Evolutionary conservation across 2,113 vertebrate genomes (phyloP), one percentile per base, ranked within the genome.

Genomic region (Oreamnos americanus): DNA sequence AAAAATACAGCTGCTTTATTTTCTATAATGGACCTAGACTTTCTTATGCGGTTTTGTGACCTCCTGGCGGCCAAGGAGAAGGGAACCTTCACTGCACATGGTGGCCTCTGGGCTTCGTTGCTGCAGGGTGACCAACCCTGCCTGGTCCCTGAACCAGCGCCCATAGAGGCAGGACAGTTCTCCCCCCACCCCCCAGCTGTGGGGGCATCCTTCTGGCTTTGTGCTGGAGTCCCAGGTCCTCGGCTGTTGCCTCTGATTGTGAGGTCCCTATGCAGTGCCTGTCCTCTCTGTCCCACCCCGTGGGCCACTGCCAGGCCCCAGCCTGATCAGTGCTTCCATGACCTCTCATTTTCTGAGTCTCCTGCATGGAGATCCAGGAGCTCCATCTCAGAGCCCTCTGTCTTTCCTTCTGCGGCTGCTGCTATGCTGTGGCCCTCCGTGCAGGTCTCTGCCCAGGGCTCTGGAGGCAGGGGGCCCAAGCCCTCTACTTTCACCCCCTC

Each of bases 11-110:
- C 60, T 53, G 64, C n/a, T 57, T 85, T 10, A 26, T 58, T 58
- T 81, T 58, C 83, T 53, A 2, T 15, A n/a, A 53, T 0, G 7
- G 53, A 51, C 26, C n/a, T 28, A 43, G n/a, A 16, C 39, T 53
- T 85, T 57, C 23, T 81, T 26, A 3, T 9, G 33, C 12, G 0
- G 14, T n/a, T 51, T 78, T 30, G 25, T 33, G 95, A 91, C 39
- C 45, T 88, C 10, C 0, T 15, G 23, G 30, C 14, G 39, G 57
- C 16, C 0, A 0, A 45, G 39, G 36, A 55, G 36, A 57, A 81
- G 76, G n/a, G 47, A 30, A 13, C 57, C 5, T 26, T 53, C 2
- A 2, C 33, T 60, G 39, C 2, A 0, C 1, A 7, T 21, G 55
- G 15, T 5, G 6, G 19, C n/a, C 10, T 43, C 43, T 51, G 74